Conservation (phyloP, 2,888 invertebrate species). For the Pandemis corylana region DNA sequence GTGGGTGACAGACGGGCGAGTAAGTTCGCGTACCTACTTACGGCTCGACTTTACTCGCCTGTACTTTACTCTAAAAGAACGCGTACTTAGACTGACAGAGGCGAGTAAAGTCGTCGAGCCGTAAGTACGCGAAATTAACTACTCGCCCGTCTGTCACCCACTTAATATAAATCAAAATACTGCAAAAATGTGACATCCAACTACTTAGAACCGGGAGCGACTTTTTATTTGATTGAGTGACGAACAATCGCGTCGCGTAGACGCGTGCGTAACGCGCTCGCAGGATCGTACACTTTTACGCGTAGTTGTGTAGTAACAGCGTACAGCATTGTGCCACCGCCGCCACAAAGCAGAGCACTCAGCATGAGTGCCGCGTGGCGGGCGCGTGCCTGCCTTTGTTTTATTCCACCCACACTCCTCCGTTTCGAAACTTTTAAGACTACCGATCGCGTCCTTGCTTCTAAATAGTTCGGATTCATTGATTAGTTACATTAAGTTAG, state of each 20-base stretch:
- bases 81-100: too few species aligned
- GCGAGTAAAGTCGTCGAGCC: too few species aligned
- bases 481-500: slow-evolving; percentile 59
- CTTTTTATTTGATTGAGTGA: slow-evolving; percentile 38
- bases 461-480: slow-evolving; percentile 67
- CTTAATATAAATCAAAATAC: slow-evolving; percentile 17
- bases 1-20: too few species aligned
- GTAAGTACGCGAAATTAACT: too few species aligned
- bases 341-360: slow-evolving; percentile 83
- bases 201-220: slow-evolving; percentile 19
- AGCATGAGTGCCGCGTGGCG: slow-evolving; percentile 74
- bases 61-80: too few species aligned
- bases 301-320: slow-evolving; percentile 37
- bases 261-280: slow-evolving; percentile 16
- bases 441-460: slow-evolving; percentile 78
- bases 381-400: slow-evolving; percentile 81
- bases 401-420: slow-evolving; percentile 81
- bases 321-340: slow-evolving; percentile 77
- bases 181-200: slow-evolving; percentile 32
- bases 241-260: slow-evolving; percentile 25
- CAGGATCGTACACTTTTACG: slow-evolving; percentile 15
- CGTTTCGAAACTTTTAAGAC: slow-evolving; percentile 79
- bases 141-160: too few species aligned
- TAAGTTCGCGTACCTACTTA: too few species aligned
- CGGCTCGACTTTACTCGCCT: too few species aligned